phyloP scores from a whole-genome alignment of 23 tunicate genomes.

The Pegea sp. region DNA sequence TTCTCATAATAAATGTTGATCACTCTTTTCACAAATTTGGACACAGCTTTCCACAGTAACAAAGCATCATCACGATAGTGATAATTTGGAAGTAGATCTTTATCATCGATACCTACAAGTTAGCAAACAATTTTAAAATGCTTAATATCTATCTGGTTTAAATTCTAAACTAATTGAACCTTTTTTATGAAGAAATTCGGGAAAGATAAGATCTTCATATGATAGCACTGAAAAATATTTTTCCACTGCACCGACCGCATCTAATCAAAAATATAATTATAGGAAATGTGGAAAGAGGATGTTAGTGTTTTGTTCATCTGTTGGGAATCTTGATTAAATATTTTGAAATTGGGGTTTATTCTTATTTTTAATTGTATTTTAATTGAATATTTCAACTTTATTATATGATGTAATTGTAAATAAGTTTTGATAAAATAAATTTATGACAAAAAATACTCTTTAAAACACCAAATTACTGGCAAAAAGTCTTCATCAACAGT shows the following conservation, averaged over 20 bases:
- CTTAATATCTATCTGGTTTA: not conserved
- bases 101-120: conserved; percentile 12
- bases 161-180: not conserved
- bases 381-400: too few relatives aligned
- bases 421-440: too few relatives aligned
- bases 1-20: conserved; percentile 15
- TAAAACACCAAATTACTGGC: too few relatives aligned
- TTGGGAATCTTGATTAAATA: not conserved
- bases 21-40: conserved; percentile 9
- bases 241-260: not conserved
- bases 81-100: conserved; percentile 24
- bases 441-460: too few relatives aligned
- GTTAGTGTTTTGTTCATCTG: not conserved
- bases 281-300: not conserved
- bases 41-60: conserved; percentile 24
- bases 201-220: not conserved
- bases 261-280: not conserved
- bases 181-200: not conserved
- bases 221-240: not conserved
- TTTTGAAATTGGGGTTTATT: too few relatives aligned
- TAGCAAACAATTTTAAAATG: not conserved
- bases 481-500: too few relatives aligned
- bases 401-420: too few relatives aligned
- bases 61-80: conserved; percentile 51
- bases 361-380: not conserved